Conservation (phyloP, 1,140 invertebrate species). For the Drosophila takahashii region DNA sequence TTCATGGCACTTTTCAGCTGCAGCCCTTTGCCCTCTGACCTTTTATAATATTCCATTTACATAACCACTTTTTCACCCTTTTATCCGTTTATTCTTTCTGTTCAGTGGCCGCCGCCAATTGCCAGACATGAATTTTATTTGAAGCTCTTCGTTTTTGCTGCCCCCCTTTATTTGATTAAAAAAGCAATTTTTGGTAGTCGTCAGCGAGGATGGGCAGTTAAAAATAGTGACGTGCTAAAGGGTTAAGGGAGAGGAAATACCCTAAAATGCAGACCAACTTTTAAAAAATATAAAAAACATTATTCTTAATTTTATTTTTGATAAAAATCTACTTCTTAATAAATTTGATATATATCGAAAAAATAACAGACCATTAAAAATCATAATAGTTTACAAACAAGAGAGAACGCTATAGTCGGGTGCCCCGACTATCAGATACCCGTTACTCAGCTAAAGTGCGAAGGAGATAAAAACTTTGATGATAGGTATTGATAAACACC, state of each 20-base stretch:
- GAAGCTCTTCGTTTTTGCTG: constrained; percentile 28
- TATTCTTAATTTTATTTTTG: too few species aligned
- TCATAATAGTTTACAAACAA: too few species aligned
- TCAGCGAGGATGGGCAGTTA: constrained; percentile 5
- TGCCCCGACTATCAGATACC: too few species aligned
- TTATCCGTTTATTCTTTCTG: constrained; percentile 11
- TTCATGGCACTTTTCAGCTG: constrained; percentile 13
- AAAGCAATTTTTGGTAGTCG: constrained; percentile 56
- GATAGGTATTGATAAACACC: too few species aligned
- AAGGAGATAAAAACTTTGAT: too few species aligned
- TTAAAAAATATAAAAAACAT: too few species aligned
- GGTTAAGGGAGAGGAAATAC: background rate
- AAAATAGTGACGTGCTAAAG: background rate
- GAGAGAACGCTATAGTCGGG: too few species aligned
- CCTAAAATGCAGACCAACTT: background rate
- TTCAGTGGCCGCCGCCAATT: constrained; percentile 12
- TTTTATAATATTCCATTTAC: constrained; percentile 68
- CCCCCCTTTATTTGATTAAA: constrained; percentile 56
- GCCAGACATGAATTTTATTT: constrained; percentile 49
- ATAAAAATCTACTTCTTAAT: too few species aligned
- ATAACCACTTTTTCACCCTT: constrained; percentile 15
- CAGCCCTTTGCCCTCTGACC: constrained; percentile 4
- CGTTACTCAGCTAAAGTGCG: too few species aligned
- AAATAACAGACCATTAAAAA: too few species aligned
- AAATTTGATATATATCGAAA: too few species aligned